phyloP scores from a whole-genome alignment of 2,888 invertebrate species.

The Chironomus tentans region DNA sequence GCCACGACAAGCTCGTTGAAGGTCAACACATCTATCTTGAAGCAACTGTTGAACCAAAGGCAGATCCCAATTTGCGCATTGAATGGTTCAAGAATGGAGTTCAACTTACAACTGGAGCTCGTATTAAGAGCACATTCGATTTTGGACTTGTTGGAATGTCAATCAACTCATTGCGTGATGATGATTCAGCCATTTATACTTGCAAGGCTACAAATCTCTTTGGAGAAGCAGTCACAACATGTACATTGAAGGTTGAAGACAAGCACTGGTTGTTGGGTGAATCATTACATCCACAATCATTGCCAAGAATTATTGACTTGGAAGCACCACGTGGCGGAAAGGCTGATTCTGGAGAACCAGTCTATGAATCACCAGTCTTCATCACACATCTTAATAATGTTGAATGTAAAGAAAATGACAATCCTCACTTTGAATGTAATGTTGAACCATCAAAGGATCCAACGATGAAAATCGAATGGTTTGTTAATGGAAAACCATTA shows the following conservation, averaged over 20 bases:
- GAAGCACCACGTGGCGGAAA: constrained; percentile 67
- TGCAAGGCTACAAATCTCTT: constrained; percentile 88
- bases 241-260: constrained; percentile 80
- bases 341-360: constrained; percentile 62
- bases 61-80: constrained; percentile 76
- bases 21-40: constrained; percentile 80
- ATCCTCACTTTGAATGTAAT: constrained; percentile 82
- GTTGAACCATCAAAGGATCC: constrained; percentile 89
- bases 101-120: constrained; percentile 74
- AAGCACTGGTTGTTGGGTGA: constrained; percentile 81
- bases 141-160: constrained; percentile 92
- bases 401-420: constrained; percentile 78
- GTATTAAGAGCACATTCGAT: constrained; percentile 89
- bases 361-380: constrained; percentile 78
- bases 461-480: constrained; percentile 88
- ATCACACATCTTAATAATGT: constrained; percentile 86
- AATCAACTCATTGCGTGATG: constrained; percentile 74
- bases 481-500: constrained; percentile 82
- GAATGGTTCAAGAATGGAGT: constrained; percentile 93
- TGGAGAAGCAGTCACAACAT: constrained; percentile 90
- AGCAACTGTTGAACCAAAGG: constrained; percentile 83
- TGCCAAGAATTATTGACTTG: constrained; percentile 74
- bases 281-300: constrained; percentile 79
- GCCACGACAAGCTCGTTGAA: constrained; percentile 73
- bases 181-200: constrained; percentile 92